Evolutionary conservation across 2,888 invertebrate genomes (phyloP), one percentile per base, ranked within the genome.

Genomic region (Eueremaeus valkanovi): DNA sequence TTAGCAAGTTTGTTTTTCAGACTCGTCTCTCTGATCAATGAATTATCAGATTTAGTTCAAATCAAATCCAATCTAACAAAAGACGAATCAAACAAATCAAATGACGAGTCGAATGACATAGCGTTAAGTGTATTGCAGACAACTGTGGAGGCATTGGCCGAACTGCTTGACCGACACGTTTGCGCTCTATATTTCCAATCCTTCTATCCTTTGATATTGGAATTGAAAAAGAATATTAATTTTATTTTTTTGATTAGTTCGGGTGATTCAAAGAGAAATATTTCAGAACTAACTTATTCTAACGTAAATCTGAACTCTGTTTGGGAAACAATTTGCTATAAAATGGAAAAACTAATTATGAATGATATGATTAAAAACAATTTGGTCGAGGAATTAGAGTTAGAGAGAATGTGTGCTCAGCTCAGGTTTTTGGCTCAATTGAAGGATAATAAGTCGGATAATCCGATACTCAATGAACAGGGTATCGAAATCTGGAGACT

Each of bases 271-370:
- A 66, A 33, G 18, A 13, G 40, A 3, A 36, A 36, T 36, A 36
- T 3, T 36, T 66, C 21, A 21, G 21, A 11, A 6, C 66, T 66
- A 11, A 66, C 66, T 11, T 36, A 16, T 13, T 66, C 33, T 40
- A 66, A 66, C 36, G 66, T 66, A 11, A 33, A 36, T n/a, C 66
- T 66, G n/a, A 66, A 66, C 66, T 66, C 66, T 3, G 36, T 66
- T 66, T 66, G 66, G 66, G 36, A 66, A 40, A 66, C 66, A 9
- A 66, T 33, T 36, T 66, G 36, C 11, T 66, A 66, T 66, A 66
- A 40, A 66, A 66, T 66, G 8, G 66, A 66, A 36, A 66, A 66
- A 40, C 61, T 66, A 8, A 66, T 66, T 21, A 36, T n/a, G 11
- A 36, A 66, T 66, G 33, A 33, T 21, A 36, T 66, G 66, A 66